Conservation (phyloP, 2,888 invertebrate species). For the Lepidonotus clava region DNA sequence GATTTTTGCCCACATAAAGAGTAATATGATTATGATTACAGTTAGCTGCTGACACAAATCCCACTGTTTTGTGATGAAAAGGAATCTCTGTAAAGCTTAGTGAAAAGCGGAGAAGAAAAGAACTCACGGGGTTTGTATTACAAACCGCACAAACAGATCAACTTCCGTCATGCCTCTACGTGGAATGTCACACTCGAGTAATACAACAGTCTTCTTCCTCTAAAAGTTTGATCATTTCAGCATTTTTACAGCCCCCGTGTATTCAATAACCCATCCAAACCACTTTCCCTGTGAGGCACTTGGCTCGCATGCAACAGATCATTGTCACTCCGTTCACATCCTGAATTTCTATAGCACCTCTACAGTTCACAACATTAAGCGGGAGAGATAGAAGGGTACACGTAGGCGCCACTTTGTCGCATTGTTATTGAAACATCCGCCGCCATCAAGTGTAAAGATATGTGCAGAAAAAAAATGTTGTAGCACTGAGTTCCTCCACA, state of each 20-base stretch:
- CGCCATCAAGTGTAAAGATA: no score
- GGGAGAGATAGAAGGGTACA: no score
- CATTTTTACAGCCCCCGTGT: background rate
- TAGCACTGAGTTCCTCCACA: no score
- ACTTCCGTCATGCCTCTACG: background rate
- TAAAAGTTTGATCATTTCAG: conserved; percentile 19
- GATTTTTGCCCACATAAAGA: conserved; percentile 23
- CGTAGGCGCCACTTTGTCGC: no score
- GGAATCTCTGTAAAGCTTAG: background rate
- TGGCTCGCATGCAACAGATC: background rate
- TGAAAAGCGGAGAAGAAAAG: background rate
- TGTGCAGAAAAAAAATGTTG: no score
- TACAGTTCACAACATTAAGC: background rate
- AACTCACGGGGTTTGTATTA: conserved; percentile 1
- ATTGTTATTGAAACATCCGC: no score
- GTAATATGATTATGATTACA: conserved; percentile 41
- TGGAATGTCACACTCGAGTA: background rate
- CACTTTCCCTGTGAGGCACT: background rate
- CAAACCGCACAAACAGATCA: background rate
- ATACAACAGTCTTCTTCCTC: conserved; percentile 3
- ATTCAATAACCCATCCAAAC: conserved; percentile 18
- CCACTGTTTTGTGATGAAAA: background rate
- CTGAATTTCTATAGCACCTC: background rate
- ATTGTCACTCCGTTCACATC: background rate
- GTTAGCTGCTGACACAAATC: conserved; percentile 39